Percentiles rank a stretch among this genome's conserved stretches.
These are phyloP conservation scores for Xenopus borealis DNA, from an alignment of 2,113 vertebrate genomes.

Conservation along the genomic window DNA sequence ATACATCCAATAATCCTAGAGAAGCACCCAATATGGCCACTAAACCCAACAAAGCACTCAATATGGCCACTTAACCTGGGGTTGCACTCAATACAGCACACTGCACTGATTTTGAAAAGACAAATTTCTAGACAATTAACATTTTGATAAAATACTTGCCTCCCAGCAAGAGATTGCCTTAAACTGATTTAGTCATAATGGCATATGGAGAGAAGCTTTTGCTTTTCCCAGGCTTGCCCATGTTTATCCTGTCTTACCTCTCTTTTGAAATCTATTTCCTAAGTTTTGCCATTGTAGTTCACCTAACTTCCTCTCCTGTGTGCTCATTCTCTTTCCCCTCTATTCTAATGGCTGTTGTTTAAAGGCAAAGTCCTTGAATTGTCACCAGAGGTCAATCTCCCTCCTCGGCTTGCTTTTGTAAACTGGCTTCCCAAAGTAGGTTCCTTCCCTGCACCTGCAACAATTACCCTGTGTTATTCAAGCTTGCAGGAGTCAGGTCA, in stretches of 20 bases:
- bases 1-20: no score
- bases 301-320: constrained; percentile 17
- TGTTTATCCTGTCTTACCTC: background rate
- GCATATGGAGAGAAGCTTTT: background rate
- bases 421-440: constrained; percentile 52
- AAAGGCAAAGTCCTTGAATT: constrained; percentile 54
- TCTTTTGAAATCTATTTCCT: background rate
- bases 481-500: constrained; percentile 84
- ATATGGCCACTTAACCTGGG: no score
- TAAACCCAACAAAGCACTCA: no score
- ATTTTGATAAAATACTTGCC: no score
- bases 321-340: constrained; percentile 1
- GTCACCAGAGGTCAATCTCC: constrained; percentile 63
- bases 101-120: no score
- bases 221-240: background rate
- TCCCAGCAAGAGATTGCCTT: no score
- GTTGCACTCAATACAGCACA: no score
- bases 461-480: constrained; percentile 77
- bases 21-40: no score
- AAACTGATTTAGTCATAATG: background rate
- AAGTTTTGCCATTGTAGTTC: constrained; percentile 5
- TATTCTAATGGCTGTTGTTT: constrained; percentile 19
- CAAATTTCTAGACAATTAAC: no score
- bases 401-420: constrained; percentile 65
- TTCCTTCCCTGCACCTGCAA: constrained; percentile 83